Percentiles rank a stretch among this genome's conserved stretches.
Conservation (phyloP, 2,888 invertebrate genomes). For the Palloptera scutellata region DNA sequence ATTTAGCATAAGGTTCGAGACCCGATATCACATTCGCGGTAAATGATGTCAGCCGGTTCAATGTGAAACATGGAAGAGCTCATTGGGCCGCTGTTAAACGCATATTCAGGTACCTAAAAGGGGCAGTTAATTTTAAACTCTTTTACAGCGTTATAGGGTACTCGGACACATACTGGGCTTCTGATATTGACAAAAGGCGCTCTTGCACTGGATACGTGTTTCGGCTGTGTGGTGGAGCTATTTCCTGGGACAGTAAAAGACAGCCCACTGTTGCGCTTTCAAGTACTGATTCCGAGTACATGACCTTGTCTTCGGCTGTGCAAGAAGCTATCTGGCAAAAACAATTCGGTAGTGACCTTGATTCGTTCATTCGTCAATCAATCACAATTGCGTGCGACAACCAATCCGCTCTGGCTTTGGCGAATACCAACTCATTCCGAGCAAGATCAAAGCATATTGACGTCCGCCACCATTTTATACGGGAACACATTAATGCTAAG, state of each 20-base stretch:
- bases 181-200: slow-evolving; percentile 17
- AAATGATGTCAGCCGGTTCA: slow-evolving; percentile 37
- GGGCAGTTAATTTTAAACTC: no score
- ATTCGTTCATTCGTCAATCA: neutral
- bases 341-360: slow-evolving; percentile 23
- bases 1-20: slow-evolving; percentile 35
- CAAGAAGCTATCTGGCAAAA: slow-evolving; percentile 20
- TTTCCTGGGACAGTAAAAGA: slow-evolving; percentile 17
- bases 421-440: slow-evolving; percentile 23
- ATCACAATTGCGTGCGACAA: slow-evolving; percentile 31
- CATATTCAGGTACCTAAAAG: slow-evolving; percentile 34
- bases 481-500: no score
- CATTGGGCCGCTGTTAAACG: slow-evolving; percentile 41
- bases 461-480: slow-evolving; percentile 23
- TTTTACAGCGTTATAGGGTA: no score
- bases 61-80: slow-evolving; percentile 32
- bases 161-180: slow-evolving; percentile 20
- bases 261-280: slow-evolving; percentile 20
- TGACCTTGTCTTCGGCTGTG: slow-evolving; percentile 20
- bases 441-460: slow-evolving; percentile 28
- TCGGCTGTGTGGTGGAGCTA: neutral
- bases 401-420: slow-evolving; percentile 22
- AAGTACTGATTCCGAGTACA: slow-evolving; percentile 19
- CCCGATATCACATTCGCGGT: slow-evolving; percentile 41
- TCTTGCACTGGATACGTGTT: slow-evolving; percentile 19